Conservation (phyloP, 2,113 vertebrate species). For the Lasiurus cinereus region DNA sequence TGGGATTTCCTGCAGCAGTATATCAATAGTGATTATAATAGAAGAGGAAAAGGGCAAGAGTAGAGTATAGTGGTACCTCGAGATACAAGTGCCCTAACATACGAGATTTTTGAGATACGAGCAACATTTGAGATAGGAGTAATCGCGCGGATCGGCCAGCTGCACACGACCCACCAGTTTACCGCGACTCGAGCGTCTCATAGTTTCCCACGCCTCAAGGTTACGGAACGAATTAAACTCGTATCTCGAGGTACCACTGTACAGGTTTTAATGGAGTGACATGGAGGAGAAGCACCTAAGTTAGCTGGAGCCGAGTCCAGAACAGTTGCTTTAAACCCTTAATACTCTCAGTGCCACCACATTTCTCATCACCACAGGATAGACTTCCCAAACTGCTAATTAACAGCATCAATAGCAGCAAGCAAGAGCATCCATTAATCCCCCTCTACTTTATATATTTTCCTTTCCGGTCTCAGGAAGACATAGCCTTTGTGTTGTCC, state of each 20-base stretch:
- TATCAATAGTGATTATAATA: neutral
- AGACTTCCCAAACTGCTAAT: neutral
- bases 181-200: no score
- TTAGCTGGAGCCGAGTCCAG: neutral
- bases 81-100: no score
- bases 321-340: neutral
- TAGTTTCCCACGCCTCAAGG: no score
- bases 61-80: no score
- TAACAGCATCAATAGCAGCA: neutral
- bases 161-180: no score
- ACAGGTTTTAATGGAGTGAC: neutral
- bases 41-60: neutral
- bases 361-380: neutral
- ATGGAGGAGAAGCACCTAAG: neutral
- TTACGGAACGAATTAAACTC: no score
- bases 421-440: neutral
- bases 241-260: no score
- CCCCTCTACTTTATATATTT: neutral
- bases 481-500: neutral
- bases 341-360: rapidly evolving
- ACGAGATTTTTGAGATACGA: no score
- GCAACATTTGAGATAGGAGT: no score
- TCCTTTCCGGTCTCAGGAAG: neutral
- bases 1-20: neutral
- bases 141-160: no score